These are phyloP conservation scores for Guaruba guarouba DNA, from an alignment of 2,113 vertebrate genomes.

Conservation along the genomic window DNA sequence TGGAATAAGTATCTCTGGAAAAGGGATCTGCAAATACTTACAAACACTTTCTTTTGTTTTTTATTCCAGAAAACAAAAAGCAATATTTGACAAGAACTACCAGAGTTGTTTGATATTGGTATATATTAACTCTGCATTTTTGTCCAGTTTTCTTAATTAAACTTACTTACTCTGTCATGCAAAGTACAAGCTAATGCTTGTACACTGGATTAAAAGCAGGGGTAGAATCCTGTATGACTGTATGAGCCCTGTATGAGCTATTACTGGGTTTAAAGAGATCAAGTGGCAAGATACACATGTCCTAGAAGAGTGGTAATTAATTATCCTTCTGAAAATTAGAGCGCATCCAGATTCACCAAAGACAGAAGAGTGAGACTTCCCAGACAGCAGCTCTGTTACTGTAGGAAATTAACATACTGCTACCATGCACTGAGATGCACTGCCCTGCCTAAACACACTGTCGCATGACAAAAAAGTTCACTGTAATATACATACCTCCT, in stretches of 20 bases:
- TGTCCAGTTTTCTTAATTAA: background rate
- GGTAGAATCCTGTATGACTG: background rate
- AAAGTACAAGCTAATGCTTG: background rate
- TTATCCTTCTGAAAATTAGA: background rate
- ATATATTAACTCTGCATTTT: background rate
- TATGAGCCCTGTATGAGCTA: background rate
- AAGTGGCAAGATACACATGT: background rate
- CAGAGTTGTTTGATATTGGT: background rate
- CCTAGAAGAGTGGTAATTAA: background rate
- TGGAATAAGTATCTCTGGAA: background rate
- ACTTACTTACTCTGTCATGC: background rate
- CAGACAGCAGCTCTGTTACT: background rate
- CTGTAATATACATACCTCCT: background rate
- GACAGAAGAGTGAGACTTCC: background rate
- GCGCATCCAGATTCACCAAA: background rate
- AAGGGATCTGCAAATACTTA: background rate
- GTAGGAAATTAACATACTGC: background rate
- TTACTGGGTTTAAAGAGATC: background rate
- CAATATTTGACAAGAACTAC: background rate
- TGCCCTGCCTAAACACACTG: background rate
- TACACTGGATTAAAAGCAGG: background rate
- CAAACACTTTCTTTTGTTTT: background rate
- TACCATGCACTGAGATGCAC: background rate
- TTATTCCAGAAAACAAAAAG: background rate
- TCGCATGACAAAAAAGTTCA: background rate